A percentile compares a stretch with the other conserved stretches of the same genome.
phyloP scores from a whole-genome alignment of 1,140 invertebrate genomes.

The Littorina saxatilis region DNA sequence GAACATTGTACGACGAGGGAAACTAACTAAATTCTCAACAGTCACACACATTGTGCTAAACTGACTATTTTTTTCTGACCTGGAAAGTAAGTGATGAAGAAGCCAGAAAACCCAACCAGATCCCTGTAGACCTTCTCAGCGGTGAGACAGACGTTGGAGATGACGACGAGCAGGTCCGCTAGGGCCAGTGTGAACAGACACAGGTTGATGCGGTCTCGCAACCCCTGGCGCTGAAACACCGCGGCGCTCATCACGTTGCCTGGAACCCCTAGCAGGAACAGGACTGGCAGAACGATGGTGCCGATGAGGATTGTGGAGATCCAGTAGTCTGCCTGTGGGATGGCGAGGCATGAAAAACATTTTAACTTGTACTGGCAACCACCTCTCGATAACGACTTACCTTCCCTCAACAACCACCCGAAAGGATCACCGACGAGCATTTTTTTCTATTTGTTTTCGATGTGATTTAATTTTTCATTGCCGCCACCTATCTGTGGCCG shows the following conservation, averaged over 20 bases:
- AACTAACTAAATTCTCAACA: too few species aligned
- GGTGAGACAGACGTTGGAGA: conserved; percentile 19
- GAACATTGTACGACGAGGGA: too few species aligned
- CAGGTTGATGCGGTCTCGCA: conserved; percentile 26
- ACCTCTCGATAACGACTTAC: too few species aligned
- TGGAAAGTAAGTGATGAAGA: conserved; percentile 28
- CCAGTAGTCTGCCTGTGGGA: conserved; percentile 22
- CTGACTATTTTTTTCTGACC: too few species aligned
- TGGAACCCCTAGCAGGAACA: conserved; percentile 7
- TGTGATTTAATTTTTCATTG: too few species aligned
- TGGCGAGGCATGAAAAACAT: too few species aligned
- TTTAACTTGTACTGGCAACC: too few species aligned
- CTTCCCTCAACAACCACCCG: too few species aligned
- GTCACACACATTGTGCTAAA: too few species aligned
- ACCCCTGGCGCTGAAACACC: conserved; percentile 5
- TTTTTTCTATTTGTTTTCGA: too few species aligned
- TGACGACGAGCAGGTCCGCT: conserved; percentile 15
- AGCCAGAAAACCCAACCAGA: conserved; percentile 12
- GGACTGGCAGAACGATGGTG: conserved; percentile 18
- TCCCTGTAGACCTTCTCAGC: conserved; percentile 26
- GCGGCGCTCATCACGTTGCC: conserved; percentile 22
- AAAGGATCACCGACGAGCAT: too few species aligned
- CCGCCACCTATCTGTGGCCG: too few species aligned
- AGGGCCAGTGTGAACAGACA: conserved; percentile 16
- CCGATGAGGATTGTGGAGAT: conserved; percentile 6